Evolutionary conservation across 1,140 invertebrate genomes (phyloP).

Genomic region (Camponotus vicinus): DNA sequence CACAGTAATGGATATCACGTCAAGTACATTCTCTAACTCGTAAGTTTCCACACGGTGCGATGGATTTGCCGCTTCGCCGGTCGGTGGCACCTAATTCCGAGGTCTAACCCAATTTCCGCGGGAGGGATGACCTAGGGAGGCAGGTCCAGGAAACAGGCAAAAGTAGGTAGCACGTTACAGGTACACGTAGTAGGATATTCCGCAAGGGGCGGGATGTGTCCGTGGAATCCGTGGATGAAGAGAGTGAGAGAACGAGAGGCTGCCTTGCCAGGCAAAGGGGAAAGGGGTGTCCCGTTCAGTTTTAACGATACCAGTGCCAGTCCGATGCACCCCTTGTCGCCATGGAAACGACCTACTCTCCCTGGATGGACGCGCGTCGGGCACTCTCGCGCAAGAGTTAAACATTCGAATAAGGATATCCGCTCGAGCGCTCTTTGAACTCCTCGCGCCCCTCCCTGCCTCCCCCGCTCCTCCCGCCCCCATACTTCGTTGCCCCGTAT

Average conservation of each 20-base stretch:
- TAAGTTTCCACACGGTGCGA: not conserved
- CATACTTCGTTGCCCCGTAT: no score
- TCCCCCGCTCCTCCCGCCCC: not conserved
- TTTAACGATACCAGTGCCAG: slow-evolving; percentile 81
- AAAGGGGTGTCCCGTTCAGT: slow-evolving; percentile 72
- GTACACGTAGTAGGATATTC: slow-evolving; percentile 71
- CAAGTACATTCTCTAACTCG: slow-evolving; percentile 2
- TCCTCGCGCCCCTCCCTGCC: not conserved
- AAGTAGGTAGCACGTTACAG: slow-evolving; percentile 31
- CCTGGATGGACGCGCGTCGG: slow-evolving; percentile 82
- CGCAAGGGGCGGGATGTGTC: slow-evolving; percentile 66
- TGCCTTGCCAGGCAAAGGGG: slow-evolving; percentile 37
- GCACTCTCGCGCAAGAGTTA: slow-evolving; percentile 74
- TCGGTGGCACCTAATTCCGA: slow-evolving; percentile 67
- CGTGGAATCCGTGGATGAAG: slow-evolving; percentile 19
- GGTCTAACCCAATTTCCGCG: slow-evolving; percentile 71
- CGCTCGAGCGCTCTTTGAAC: slow-evolving; percentile 60
- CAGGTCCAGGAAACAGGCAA: not conserved
- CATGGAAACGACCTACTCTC: slow-evolving; percentile 86
- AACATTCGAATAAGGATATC: slow-evolving; percentile 81
- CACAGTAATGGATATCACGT: not conserved
- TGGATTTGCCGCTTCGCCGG: slow-evolving; percentile 1
- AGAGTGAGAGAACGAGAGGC: slow-evolving; percentile 63
- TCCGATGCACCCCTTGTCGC: slow-evolving; percentile 82
- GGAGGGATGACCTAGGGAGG: slow-evolving; percentile 71